Base-by-base conservation (phyloP, 2,888 invertebrate species). In the Dynastes hyllus region DNA sequence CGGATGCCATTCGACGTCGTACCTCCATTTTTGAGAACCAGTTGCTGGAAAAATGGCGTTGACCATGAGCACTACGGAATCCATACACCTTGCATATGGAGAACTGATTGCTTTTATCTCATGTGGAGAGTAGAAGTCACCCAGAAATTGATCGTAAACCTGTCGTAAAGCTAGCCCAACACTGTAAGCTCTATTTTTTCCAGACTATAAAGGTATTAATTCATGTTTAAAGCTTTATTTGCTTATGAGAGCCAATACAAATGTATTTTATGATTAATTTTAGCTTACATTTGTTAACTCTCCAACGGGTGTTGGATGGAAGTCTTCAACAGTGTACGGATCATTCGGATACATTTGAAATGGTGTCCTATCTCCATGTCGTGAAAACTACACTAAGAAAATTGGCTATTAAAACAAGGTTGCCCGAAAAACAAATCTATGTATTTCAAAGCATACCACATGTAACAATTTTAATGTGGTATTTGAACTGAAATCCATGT, bases 361-460 rank as follows among this genome's bases (percentile, higher is more conserved):
- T 9, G 94, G 94, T 81, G 94, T 93, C 84, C 95, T 89, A 83
- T 94, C 93, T 32, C 95, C 95, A 90, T 95, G 95, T 69, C 95
- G 90, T 86, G 92, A 93, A 69, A 95, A 87, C 93, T 94, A 86
- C 71, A 69, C 16, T 50, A 50, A 69, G 16, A 5, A 45, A 65
- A 37, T 32, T 2, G 5, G 2, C 66, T 4, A 45, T 45, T 45
- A 8, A 8, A 45, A 45, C 8, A 22, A 22, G 40, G 16, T n/a
- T 40, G 16, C 6, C 32, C 40, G 6, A n/a, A 16, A 16, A 55
- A 55, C 2, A n/a, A 45, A 37, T 37, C 32, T 45, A 45, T 45
- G 1, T 45, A 45, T 11, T 45, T 45, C 8, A 11, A 11, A 11
- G n/a, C 66, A n/a, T 55, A 71, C 55, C 55, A 37, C 71, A n/a